A percentile compares a stretch with the other conserved stretches of the same genome.
phyloP scores from a whole-genome alignment of 2,888 invertebrate genomes.

The Colostygia pectinataria region DNA sequence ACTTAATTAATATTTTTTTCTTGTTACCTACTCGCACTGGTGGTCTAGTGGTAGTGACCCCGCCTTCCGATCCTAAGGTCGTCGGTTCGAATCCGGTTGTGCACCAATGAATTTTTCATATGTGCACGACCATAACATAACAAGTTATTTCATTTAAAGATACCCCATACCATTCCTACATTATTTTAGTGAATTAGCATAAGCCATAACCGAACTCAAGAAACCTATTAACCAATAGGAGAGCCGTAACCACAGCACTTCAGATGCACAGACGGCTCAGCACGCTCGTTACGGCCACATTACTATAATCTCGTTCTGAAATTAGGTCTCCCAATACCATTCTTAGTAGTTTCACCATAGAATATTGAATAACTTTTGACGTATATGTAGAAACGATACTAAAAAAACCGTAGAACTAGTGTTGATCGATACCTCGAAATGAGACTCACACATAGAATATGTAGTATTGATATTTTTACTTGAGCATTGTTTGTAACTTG shows the following conservation, averaged over 20 bases:
- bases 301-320: conserved; percentile 43
- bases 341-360: conserved; percentile 22
- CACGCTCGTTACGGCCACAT: conserved; percentile 32
- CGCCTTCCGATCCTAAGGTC: no score
- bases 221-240: conserved; percentile 23
- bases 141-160: background rate
- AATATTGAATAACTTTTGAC: background rate
- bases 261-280: conserved; percentile 17
- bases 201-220: conserved; percentile 15
- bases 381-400: conserved; percentile 5
- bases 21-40: no score
- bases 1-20: no score
- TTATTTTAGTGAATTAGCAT: conserved; percentile 11
- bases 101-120: no score
- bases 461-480: no score
- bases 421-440: no score
- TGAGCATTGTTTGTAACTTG: no score
- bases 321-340: conserved; percentile 45
- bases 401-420: no score
- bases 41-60: no score
- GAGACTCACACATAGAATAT: no score
- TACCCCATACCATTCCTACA: background rate
- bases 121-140: no score
- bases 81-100: no score
- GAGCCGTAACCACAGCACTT: conserved; percentile 19